These are phyloP conservation scores for Thymelicus sylvestris DNA, from an alignment of 2,888 invertebrate species.

Conservation along the genomic window DNA sequence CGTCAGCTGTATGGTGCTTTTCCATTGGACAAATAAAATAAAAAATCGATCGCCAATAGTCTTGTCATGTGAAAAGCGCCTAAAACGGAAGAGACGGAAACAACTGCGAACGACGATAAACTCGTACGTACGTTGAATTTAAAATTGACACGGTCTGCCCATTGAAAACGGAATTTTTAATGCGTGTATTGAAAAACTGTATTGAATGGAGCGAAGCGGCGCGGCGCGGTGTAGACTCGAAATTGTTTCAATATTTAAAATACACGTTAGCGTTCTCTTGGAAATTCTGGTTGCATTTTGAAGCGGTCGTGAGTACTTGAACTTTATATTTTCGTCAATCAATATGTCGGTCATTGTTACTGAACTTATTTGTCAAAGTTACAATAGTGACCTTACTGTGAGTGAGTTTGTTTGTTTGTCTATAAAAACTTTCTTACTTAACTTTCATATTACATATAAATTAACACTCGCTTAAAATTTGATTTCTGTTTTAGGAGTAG, in stretches of 20 bases:
- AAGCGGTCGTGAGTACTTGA: slow-evolving; percentile 14
- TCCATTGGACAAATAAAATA: no score
- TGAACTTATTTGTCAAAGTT: background rate
- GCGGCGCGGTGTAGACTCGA: slow-evolving; percentile 19
- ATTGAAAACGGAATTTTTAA: slow-evolving; percentile 33
- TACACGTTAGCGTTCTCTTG: slow-evolving; percentile 28
- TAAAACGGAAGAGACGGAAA: background rate
- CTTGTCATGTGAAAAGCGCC: background rate
- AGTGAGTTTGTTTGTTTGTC: no score
- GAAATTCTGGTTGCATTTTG: slow-evolving; percentile 19
- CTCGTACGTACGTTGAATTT: slow-evolving; percentile 23
- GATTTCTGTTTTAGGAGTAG: no score
- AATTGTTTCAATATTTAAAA: slow-evolving; percentile 42
- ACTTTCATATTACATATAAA: no score
- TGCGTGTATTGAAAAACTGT: slow-evolving; percentile 32
- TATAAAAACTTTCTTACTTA: no score
- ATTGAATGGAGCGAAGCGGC: slow-evolving; percentile 27
- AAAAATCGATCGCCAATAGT: no score
- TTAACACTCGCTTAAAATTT: no score
- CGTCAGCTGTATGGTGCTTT: no score
- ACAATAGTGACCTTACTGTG: no score
- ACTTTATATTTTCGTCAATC: background rate
- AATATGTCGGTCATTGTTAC: background rate
- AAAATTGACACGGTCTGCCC: slow-evolving; percentile 17
- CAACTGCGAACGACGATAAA: slow-evolving; percentile 19